Percentiles rank a stretch among this genome's conserved stretches.
These are phyloP conservation scores for Sinosuthora webbiana DNA, from an alignment of 2,113 vertebrate species.

Conservation along the genomic window DNA sequence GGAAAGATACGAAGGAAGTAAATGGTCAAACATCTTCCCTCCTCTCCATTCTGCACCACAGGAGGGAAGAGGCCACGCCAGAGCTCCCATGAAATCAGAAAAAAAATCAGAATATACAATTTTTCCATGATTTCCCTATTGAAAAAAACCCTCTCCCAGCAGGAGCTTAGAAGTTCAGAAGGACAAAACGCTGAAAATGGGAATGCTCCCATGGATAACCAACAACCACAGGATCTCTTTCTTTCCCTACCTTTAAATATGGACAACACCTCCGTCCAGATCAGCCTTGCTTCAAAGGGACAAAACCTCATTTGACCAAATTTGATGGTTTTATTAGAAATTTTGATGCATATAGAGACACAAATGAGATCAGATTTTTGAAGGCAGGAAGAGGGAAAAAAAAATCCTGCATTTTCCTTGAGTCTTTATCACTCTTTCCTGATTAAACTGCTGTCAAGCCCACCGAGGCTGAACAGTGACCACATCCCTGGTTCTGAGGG, in stretches of 20 bases:
- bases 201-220: not conserved
- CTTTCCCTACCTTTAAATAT: not conserved
- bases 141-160: not conserved
- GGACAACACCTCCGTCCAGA: not conserved
- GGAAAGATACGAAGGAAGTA: not conserved
- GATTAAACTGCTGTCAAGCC: not conserved
- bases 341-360: accelerated
- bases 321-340: not conserved
- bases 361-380: not conserved
- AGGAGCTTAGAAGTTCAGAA: not conserved
- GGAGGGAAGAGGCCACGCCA: not conserved
- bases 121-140: accelerated
- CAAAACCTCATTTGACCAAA: not conserved
- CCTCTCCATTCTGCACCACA: not conserved
- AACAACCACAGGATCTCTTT: not conserved
- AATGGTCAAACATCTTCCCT: not conserved
- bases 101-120: not conserved
- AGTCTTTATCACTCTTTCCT: not conserved
- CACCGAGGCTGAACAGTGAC: not conserved
- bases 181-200: not conserved
- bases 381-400: accelerated
- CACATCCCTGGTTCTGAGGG: not conserved
- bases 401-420: not conserved
- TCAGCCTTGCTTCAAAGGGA: not conserved
- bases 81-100: not conserved